These are phyloP conservation scores for Cuculus canorus DNA, from an alignment of 2,797 vertebrate species.

Conservation along the genomic window DNA sequence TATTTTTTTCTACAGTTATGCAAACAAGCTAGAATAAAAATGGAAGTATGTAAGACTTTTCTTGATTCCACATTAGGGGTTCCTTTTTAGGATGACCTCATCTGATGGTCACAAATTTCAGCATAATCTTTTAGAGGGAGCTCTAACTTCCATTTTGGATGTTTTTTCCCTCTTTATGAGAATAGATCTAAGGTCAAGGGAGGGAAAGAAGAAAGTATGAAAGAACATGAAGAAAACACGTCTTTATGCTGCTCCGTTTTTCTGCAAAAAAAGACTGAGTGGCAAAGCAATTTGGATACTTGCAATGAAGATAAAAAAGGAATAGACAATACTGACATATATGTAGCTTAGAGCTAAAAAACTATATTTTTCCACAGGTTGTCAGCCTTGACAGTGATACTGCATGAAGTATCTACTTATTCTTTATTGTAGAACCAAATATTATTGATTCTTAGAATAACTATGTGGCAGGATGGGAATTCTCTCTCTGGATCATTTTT, in stretches of 20 bases:
- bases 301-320: not conserved
- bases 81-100: not conserved
- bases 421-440: not conserved
- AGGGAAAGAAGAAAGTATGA: not conserved
- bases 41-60: not conserved
- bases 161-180: accelerated
- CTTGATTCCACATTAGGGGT: not conserved
- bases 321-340: not conserved
- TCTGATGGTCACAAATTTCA: not conserved
- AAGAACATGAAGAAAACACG: not conserved
- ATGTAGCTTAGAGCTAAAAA: not conserved
- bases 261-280: not conserved
- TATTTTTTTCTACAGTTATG: not conserved
- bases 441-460: not conserved
- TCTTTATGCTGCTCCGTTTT: not conserved
- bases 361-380: not conserved
- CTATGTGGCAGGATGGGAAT: not conserved
- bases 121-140: not conserved
- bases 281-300: not conserved
- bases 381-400: not conserved
- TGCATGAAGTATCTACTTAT: not conserved
- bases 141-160: not conserved
- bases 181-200: not conserved
- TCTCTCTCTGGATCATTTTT: not conserved
- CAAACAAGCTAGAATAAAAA: not conserved